Conservation (phyloP, 1,140 invertebrate species). For the Drosophila orena region DNA sequence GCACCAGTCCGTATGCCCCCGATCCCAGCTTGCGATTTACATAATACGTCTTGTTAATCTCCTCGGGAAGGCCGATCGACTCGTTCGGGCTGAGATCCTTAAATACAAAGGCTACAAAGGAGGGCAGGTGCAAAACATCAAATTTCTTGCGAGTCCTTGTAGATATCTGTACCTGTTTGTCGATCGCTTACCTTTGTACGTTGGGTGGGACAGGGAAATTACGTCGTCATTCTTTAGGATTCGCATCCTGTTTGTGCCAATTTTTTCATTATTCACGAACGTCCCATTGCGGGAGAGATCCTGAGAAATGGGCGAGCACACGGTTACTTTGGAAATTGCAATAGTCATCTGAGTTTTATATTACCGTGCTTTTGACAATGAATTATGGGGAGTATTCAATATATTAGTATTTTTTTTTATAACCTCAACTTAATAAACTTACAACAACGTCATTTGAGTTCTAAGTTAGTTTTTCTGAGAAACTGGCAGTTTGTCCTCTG, state of each 20-base stretch:
- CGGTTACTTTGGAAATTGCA: too few species aligned
- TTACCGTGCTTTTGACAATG: too few species aligned
- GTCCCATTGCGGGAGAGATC: slow-evolving; percentile 92
- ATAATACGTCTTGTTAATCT: slow-evolving; percentile 89
- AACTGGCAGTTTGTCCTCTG: too few species aligned
- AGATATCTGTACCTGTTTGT: slow-evolving; percentile 1
- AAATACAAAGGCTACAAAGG: slow-evolving; percentile 89
- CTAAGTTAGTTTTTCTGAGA: too few species aligned
- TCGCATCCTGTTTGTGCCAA: slow-evolving; percentile 87
- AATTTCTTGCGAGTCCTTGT: slow-evolving; percentile 20
- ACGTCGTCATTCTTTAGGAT: slow-evolving; percentile 88
- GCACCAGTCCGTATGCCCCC: slow-evolving; percentile 92
- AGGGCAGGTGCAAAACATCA: slow-evolving; percentile 37
- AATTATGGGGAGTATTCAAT: too few species aligned
- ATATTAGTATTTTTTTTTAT: too few species aligned
- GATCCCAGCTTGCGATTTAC: slow-evolving; percentile 90
- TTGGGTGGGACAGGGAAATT: slow-evolving; percentile 86
- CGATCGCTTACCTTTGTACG: slow-evolving; percentile 85
- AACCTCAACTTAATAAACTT: too few species aligned
- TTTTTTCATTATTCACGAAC: slow-evolving; percentile 87
- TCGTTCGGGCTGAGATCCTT: slow-evolving; percentile 88
- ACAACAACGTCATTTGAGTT: too few species aligned
- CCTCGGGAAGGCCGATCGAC: slow-evolving; percentile 87
- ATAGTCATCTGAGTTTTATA: too few species aligned
- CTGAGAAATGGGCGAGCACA: slow-evolving; percentile 64